A percentile compares a stretch with the other conserved stretches of the same genome.
These are phyloP conservation scores for Ectemnius lituratus DNA, from an alignment of 2,888 invertebrate genomes.

Conservation along the genomic window DNA sequence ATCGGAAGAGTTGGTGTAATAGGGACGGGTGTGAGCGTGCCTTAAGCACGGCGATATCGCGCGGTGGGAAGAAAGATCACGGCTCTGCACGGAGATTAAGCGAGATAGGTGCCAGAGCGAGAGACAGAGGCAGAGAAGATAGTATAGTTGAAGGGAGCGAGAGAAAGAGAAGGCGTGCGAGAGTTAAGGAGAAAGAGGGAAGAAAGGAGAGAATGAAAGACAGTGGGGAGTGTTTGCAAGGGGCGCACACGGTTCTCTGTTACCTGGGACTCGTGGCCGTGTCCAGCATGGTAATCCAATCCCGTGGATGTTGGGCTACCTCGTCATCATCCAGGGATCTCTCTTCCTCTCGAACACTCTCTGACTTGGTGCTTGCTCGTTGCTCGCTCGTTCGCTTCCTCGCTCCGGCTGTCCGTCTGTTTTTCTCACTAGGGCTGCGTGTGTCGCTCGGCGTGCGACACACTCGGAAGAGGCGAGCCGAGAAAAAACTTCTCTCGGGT, in stretches of 20 bases:
- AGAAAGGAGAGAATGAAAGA: constrained; percentile 23
- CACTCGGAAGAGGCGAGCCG: no score
- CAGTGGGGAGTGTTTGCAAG: constrained; percentile 36
- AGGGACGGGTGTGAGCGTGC: no score
- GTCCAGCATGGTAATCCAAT: constrained; percentile 74
- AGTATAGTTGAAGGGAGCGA: background rate
- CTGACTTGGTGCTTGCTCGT: background rate
- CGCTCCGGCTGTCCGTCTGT: no score
- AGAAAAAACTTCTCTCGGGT: no score
- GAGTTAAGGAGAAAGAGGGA: constrained; percentile 16
- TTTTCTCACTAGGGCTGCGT: no score
- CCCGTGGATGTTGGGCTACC: constrained; percentile 50
- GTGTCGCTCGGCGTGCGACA: no score
- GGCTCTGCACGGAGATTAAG: background rate
- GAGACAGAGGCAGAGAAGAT: background rate
- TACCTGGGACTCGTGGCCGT: constrained; percentile 73
- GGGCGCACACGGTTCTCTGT: constrained; percentile 57
- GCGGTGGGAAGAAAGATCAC: background rate
- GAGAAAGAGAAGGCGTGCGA: constrained; percentile 10
- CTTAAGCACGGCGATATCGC: background rate
- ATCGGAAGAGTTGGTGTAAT: no score
- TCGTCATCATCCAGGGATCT: constrained; percentile 53
- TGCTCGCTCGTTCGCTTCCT: no score
- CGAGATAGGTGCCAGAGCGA: constrained; percentile 7
- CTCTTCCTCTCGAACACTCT: constrained; percentile 43